Conservation (phyloP, 2,888 invertebrate species). For the Stenotaenia linearis region DNA sequence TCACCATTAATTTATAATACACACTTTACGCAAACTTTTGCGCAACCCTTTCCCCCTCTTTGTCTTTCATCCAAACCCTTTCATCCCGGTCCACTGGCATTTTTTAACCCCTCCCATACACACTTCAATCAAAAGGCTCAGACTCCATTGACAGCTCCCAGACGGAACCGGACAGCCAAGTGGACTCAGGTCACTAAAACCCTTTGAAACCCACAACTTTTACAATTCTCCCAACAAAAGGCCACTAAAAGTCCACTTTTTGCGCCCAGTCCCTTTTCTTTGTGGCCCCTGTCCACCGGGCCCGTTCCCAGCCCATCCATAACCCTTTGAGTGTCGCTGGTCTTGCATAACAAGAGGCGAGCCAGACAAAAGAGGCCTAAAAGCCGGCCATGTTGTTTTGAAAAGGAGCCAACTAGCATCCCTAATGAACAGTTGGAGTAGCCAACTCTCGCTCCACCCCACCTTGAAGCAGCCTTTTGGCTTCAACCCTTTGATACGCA, state of each 20-base stretch:
- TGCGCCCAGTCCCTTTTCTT: background rate
- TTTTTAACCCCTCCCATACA: background rate
- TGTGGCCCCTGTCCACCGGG: slow-evolving; percentile 12
- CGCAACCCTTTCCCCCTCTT: background rate
- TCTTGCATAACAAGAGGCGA: background rate
- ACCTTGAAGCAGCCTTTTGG: background rate
- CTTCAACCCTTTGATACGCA: slow-evolving; percentile 8
- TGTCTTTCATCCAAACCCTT: background rate
- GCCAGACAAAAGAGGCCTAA: background rate
- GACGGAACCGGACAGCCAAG: slow-evolving; percentile 6
- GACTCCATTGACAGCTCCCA: background rate
- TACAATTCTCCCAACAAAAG: background rate
- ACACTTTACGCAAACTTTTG: background rate
- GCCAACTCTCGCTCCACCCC: background rate
- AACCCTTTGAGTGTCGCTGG: background rate
- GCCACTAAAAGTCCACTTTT: background rate
- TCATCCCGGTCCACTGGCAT: background rate
- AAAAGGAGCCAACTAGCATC: background rate
- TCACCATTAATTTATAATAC: background rate
- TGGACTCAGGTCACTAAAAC: background rate
- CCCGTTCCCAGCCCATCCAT: slow-evolving; percentile 11
- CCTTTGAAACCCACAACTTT: background rate
- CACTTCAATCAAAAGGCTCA: background rate
- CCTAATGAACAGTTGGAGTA: slow-evolving; percentile 19
- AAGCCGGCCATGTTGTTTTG: background rate